Base-by-base conservation (phyloP, 2,888 invertebrate species). In the Protula sp. region DNA sequence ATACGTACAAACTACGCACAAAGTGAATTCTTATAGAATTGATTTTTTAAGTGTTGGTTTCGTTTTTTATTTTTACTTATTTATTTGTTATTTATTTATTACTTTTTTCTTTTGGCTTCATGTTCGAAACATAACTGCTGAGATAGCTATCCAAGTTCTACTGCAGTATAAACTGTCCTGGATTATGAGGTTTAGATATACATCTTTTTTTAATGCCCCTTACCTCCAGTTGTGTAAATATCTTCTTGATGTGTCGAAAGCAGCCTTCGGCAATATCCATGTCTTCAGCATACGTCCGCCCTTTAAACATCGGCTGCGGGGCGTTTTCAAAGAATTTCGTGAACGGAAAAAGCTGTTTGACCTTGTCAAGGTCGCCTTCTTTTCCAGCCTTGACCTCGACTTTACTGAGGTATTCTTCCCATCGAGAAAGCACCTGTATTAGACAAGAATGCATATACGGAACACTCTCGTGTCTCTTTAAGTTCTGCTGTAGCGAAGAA, bases 201-300 rank as follows among this genome's bases (percentile, higher is more conserved):
- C n/a, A n/a, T n/a, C n/a, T n/a, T n/a, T n/a, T n/a, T 38, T 38
- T 9, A 9, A 38, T 38, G 9, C 19, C 9, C 38, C 38, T 50
- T 66, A 81, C 82, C 78, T 99, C 98, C 9, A 99, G 82, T 79
- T 99, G 95, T 38, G 91, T 90, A 78, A 99, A 99, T 70, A 99
- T 94, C 74, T 92, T 89, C 71, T 91, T 89, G 62, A 99, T 92
- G 78, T 97, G 94, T 67, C 90, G 72, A 82, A 93, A 98, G 79
- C 97, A 99, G 57, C 95, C 92, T 72, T 89, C 86, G 0, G 98
- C 97, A 47, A 91, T 89, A 72, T 89, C 89, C 82, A 93, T 84
- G 76, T 97, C 93, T 65, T 90, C 91, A 3, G 88, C 88, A 73
- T 86, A 91, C 0, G 85, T 85, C 47, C 86, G 84, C 0, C 78